Conservation (phyloP, 2,113 vertebrate species). For the Ictidomys tridecemlineatus region DNA sequence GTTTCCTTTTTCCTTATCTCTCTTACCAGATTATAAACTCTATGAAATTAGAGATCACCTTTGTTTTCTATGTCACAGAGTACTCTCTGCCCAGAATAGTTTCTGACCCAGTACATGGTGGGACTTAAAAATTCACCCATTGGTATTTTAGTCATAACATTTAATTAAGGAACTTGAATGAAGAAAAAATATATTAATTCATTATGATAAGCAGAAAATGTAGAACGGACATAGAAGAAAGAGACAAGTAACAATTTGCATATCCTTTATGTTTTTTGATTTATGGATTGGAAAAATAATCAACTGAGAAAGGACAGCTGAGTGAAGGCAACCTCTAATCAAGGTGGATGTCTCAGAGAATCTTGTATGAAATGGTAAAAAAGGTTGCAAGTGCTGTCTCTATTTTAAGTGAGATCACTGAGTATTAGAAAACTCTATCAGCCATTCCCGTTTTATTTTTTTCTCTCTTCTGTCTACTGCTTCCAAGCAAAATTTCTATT, state of each 20-base stretch:
- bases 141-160: slow-evolving; percentile 17
- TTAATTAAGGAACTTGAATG: slow-evolving; percentile 39
- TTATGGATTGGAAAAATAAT: slow-evolving; percentile 4
- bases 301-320: not conserved
- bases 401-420: not conserved
- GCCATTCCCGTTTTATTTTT: not conserved
- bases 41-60: slow-evolving; percentile 20
- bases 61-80: not conserved
- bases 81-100: not conserved
- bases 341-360: slow-evolving; percentile 1
- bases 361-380: not conserved
- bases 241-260: slow-evolving; percentile 20
- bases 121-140: not conserved
- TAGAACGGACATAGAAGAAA: slow-evolving; percentile 21
- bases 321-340: not conserved
- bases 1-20: slow-evolving; percentile 34
- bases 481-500: slow-evolving; percentile 15
- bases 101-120: not conserved
- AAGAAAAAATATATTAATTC: not conserved
- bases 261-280: not conserved
- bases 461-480: not conserved
- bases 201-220: slow-evolving; percentile 15
- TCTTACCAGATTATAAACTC: not conserved
- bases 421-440: not conserved
- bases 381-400: not conserved